A percentile compares a stretch with the other conserved stretches of the same genome.
These are phyloP conservation scores for Drosophila mayri DNA, from an alignment of 1,140 invertebrate species.

Conservation along the genomic window DNA sequence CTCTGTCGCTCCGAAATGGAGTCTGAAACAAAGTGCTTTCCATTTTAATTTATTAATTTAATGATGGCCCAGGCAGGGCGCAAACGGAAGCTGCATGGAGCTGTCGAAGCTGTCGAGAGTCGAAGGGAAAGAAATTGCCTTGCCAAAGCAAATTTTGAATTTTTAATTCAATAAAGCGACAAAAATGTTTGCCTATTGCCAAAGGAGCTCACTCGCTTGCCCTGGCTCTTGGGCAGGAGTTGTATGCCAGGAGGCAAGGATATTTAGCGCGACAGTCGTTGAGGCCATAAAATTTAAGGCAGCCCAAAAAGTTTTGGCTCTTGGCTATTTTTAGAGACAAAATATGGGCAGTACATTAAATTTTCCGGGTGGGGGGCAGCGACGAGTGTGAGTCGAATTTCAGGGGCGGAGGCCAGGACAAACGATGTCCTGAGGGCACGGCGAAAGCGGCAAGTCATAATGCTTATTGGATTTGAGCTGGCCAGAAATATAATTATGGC, in stretches of 20 bases:
- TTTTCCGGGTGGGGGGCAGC: constrained; percentile 13
- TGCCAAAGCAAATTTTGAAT: constrained; percentile 64
- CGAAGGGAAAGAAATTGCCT: constrained; percentile 38
- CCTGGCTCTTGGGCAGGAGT: background rate
- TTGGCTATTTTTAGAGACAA: constrained; percentile 55
- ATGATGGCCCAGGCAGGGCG: constrained; percentile 44
- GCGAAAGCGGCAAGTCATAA: constrained; percentile 71
- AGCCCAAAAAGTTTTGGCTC: constrained; percentile 38
- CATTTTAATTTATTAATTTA: constrained; percentile 84
- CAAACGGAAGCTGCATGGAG: background rate
- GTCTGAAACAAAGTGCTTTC: constrained; percentile 79
- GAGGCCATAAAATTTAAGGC: constrained; percentile 71
- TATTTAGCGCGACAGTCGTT: constrained; percentile 77
- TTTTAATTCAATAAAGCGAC: constrained; percentile 82
- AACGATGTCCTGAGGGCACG: constrained; percentile 35
- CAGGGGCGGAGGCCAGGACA: constrained; percentile 33
- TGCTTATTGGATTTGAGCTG: constrained; percentile 77
- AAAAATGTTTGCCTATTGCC: constrained; percentile 71
- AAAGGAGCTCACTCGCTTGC: constrained; percentile 14
- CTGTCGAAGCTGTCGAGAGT: constrained; percentile 14
- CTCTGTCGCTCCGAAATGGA: constrained; percentile 8
- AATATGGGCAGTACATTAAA: constrained; percentile 62
- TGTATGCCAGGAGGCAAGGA: constrained; percentile 26
- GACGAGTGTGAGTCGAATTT: constrained; percentile 21
- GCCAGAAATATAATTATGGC: constrained; percentile 73